Percentiles rank a stretch among this genome's conserved stretches.
Conservation (phyloP, 2,888 invertebrate genomes). For the Drosophila kokeensis region DNA sequence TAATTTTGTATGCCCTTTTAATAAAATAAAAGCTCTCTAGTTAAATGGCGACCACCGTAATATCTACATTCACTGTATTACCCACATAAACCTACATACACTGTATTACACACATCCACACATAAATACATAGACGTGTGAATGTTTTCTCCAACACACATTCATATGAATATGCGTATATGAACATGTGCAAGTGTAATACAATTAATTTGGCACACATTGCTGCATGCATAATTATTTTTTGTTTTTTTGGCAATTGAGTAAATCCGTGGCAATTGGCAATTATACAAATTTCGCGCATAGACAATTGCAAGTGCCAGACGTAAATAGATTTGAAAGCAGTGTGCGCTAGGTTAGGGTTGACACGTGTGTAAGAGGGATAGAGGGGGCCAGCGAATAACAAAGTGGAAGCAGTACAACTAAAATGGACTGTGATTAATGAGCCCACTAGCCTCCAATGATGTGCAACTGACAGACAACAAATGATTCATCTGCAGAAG, state of each 20-base stretch:
- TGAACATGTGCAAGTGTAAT: constrained; percentile 22
- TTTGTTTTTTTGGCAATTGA: constrained; percentile 66
- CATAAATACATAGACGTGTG: not conserved
- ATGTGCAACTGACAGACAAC: constrained; percentile 66
- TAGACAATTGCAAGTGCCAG: constrained; percentile 65
- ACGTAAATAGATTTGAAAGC: constrained; percentile 57
- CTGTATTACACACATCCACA: not conserved
- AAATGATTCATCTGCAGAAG: constrained; percentile 67
- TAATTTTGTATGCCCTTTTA: not conserved
- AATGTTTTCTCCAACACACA: not conserved
- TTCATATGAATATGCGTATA: not conserved
- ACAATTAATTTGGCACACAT: constrained; percentile 79
- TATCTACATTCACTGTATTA: not conserved
- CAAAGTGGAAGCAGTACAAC: constrained; percentile 10
- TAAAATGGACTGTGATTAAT: constrained; percentile 55
- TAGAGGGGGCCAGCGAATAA: constrained; percentile 5
- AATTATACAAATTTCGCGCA: constrained; percentile 77
- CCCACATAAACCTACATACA: not conserved
- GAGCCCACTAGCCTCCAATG: constrained; percentile 65
- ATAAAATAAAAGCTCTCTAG: not conserved
- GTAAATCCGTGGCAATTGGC: constrained; percentile 80
- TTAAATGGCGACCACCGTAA: not conserved
- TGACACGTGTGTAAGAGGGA: constrained; percentile 36
- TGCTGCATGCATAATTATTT: constrained; percentile 21
- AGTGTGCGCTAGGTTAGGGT: constrained; percentile 60